Evolutionary conservation across 2,888 invertebrate species (phyloP), one percentile per base, ranked within the genome.

Genomic region (Meliscaeva auricollis): DNA sequence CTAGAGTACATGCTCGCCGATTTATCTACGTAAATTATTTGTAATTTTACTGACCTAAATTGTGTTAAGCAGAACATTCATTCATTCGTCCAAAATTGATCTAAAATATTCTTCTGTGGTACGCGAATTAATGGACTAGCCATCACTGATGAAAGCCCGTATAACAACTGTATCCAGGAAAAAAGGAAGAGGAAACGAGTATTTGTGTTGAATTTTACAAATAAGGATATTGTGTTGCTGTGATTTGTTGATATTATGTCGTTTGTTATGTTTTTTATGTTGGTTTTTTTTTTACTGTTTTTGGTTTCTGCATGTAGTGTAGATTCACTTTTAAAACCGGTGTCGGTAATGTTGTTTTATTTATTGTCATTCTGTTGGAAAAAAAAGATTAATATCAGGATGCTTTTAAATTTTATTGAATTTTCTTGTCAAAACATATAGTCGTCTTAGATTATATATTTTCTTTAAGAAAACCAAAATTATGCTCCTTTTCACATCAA

Each of bases 121-220:
- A 38, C 4, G 9, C 9, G 9, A 11, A 11, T 1, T 2, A 8
- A 35, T 58, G 20, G 35, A 13, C 17, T 35, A 11, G 56, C 56
- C 11, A 58, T 4, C 35, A 58, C 35, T 58, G 56, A 7, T 17
- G 56, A 7, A 11, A 11, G 0, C 1, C 1, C 2, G 9, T 4
- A 32, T 6, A n/a, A 8, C 22, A 60, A 38, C 15, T 60, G 44
- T 20, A 32, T 15, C 35, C 60, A 26, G n/a, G 13, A 1, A 30
- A n/a, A 15, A 6, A 13, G 13, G 26, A 35, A 32, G 11, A 58
- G 20, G 52, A 58, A 70, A 32, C 44, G 22, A 73, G 22, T 52
- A 8, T 78, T 56, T 69, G 50, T 70, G 62, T 83, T 32, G n/a
- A 69, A 50, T 74, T 74, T 64, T 54, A 70, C 74, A 69, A 74